A percentile compares a stretch with the other conserved stretches of the same genome.
Evolutionary conservation across 2,888 invertebrate genomes (phyloP).

Genomic region (Blastobasis adustella): DNA sequence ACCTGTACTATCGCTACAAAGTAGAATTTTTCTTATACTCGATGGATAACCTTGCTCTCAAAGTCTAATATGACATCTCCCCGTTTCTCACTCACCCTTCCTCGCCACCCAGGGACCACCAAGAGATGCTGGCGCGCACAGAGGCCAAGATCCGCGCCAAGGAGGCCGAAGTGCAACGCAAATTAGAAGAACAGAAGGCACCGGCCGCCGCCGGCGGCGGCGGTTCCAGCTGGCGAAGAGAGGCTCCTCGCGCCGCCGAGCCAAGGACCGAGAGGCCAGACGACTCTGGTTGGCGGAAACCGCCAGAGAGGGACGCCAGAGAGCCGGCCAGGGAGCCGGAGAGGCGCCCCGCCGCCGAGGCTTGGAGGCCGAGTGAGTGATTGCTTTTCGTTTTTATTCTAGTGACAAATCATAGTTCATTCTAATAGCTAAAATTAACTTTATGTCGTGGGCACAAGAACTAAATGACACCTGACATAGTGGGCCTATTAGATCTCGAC

Average conservation of each 20-base stretch:
- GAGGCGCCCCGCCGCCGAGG: slow-evolving; percentile 15
- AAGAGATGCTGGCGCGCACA: slow-evolving; percentile 78
- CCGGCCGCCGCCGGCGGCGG: slow-evolving; percentile 7
- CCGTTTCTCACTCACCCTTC: neutral
- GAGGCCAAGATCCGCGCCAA: slow-evolving; percentile 79
- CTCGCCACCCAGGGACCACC: slow-evolving; percentile 70
- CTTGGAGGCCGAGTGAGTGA: slow-evolving; percentile 39
- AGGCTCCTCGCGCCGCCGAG: slow-evolving; percentile 20
- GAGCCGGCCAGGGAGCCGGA: slow-evolving; percentile 14
- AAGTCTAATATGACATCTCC: too few species aligned
- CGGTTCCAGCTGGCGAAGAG: slow-evolving; percentile 26
- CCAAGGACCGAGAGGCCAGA: slow-evolving; percentile 7
- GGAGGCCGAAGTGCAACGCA: slow-evolving; percentile 82
- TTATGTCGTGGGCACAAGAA: too few species aligned
- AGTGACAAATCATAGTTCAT: too few species aligned
- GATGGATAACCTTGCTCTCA: too few species aligned
- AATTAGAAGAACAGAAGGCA: slow-evolving; percentile 60
- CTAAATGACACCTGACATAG: too few species aligned
- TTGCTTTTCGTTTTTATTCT: too few species aligned
- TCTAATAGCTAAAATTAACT: too few species aligned
- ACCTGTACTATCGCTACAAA: too few species aligned
- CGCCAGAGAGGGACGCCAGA: slow-evolving; percentile 9
- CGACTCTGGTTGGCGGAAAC: slow-evolving; percentile 11
- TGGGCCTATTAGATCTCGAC: too few species aligned
- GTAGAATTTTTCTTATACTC: too few species aligned